A percentile compares a stretch with the other conserved stretches of the same genome.
These are phyloP conservation scores for Pseudorasbora parva DNA, from an alignment of 2,113 vertebrate genomes.

Conservation along the genomic window DNA sequence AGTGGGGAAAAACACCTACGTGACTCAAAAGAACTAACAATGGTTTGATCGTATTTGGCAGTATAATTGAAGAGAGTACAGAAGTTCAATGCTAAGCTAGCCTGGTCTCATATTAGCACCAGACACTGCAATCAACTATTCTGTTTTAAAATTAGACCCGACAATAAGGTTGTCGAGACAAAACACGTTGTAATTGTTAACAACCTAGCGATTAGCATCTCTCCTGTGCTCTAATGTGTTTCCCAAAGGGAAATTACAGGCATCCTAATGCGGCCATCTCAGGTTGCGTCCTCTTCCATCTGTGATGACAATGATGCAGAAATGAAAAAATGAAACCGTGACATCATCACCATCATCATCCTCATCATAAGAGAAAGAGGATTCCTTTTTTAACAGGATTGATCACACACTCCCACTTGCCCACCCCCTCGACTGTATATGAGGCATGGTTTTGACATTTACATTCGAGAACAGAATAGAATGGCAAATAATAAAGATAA, in stretches of 20 bases:
- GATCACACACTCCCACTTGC: too few relatives aligned
- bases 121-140: neutral
- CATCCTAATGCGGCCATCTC: neutral
- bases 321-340: conserved; percentile 29
- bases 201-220: neutral
- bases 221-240: conserved; percentile 1
- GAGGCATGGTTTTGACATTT: conserved; percentile 16
- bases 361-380: neutral
- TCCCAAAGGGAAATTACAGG: conserved; percentile 6
- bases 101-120: neutral
- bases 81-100: neutral
- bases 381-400: conserved; percentile 28
- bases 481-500: conserved; percentile 9
- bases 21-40: neutral
- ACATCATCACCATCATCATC: conserved; percentile 39
- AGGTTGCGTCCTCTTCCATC: neutral
- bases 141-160: conserved; percentile 8
- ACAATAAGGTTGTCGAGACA: conserved; percentile 12
- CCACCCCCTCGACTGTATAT: neutral
- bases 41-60: neutral
- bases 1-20: too few relatives aligned
- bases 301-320: neutral
- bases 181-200: neutral
- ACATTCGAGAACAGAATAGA: conserved; percentile 26
- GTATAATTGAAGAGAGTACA: neutral